These are phyloP conservation scores for Gorsachius goisagi DNA, from an alignment of 2,113 vertebrate genomes.

Conservation along the genomic window DNA sequence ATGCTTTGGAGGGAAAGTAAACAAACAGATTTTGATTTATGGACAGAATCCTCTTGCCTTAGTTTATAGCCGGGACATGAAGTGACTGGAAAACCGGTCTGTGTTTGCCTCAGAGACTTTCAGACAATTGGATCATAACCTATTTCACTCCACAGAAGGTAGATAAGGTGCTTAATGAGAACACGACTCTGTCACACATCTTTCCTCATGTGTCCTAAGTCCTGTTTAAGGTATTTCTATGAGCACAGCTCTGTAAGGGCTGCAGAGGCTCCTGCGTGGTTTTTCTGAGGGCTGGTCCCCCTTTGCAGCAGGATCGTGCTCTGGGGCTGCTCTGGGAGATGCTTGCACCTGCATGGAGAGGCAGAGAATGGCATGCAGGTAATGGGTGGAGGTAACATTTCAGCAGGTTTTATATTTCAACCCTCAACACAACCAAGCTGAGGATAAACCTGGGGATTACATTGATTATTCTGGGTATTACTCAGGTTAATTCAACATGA, in stretches of 20 bases:
- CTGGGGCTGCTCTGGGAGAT: neutral
- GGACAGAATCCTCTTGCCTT: neutral
- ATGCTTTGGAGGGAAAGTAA: neutral
- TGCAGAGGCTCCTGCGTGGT: neutral
- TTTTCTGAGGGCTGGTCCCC: neutral
- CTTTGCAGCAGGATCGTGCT: neutral
- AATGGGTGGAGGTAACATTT: neutral
- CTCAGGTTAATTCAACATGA: neutral
- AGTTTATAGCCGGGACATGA: neutral
- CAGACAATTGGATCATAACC: neutral
- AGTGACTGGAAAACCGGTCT: neutral
- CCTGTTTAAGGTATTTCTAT: neutral
- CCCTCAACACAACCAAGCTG: neutral
- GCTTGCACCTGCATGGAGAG: neutral
- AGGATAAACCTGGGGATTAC: neutral
- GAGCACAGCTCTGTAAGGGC: neutral
- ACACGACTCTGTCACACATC: rapidly evolving
- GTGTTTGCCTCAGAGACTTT: neutral
- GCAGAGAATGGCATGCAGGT: neutral
- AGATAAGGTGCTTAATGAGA: neutral
- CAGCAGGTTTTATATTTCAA: neutral
- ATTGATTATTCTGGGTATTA: neutral
- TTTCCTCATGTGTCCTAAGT: neutral
- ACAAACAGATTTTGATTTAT: neutral
- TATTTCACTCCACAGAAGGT: neutral